Evolutionary conservation across 2,797 vertebrate genomes (phyloP).

Genomic region (Pristis pectinata): DNA sequence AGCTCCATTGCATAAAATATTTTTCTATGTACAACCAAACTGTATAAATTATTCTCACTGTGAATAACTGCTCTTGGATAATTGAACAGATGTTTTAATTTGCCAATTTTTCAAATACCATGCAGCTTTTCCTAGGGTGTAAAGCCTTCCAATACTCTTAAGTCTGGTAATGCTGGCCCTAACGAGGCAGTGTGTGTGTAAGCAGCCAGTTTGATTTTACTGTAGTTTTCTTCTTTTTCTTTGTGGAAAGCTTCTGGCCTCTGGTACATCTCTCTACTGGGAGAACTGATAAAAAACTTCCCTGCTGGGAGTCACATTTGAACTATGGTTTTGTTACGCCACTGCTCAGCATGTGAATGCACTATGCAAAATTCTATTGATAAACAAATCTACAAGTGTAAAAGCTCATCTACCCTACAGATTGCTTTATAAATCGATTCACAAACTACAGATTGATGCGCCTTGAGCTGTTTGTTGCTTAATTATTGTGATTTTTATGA

Average conservation of each 20-base stretch:
- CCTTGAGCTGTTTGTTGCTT: constrained; percentile 6
- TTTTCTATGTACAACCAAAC: neutral
- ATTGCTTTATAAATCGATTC: neutral
- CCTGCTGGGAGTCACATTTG: neutral
- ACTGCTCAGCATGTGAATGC: neutral
- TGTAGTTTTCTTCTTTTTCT: neutral
- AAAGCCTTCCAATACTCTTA: neutral
- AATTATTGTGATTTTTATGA: constrained; percentile 22
- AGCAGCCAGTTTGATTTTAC: neutral
- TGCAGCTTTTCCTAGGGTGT: neutral
- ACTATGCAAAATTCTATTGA: neutral
- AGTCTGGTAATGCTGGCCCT: neutral
- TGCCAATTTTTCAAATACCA: neutral
- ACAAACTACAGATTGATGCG: neutral
- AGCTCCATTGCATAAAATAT: neutral
- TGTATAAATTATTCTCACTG: neutral
- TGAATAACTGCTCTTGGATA: neutral
- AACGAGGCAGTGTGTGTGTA: neutral
- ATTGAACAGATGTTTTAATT: neutral
- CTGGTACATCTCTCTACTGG: neutral
- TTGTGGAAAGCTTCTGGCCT: constrained; percentile 7
- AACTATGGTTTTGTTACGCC: neutral
- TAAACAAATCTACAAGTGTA: constrained; percentile 17
- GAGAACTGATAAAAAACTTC: neutral
- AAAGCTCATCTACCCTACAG: neutral